These are phyloP conservation scores for Seriola dumerili DNA, from an alignment of 2,113 vertebrate genomes.

Conservation along the genomic window DNA sequence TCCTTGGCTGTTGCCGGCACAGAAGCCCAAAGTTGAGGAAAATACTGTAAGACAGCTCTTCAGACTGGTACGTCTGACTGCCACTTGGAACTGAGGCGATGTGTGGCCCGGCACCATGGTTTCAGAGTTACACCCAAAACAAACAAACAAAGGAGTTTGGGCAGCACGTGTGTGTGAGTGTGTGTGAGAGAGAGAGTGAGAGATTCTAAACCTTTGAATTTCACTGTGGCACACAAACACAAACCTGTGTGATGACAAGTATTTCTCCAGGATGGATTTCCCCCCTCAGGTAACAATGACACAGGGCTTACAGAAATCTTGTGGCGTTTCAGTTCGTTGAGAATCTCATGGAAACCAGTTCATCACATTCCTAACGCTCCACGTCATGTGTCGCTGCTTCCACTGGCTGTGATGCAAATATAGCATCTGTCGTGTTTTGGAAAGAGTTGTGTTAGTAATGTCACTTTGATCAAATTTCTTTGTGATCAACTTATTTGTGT, in stretches of 20 bases:
- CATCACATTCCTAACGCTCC: conserved; percentile 43
- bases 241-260: background rate
- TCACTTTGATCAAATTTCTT: conserved; percentile 55
- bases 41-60: conserved; percentile 40
- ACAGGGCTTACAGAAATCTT: conserved; percentile 31
- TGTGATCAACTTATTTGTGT: conserved; percentile 33
- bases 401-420: conserved; percentile 19
- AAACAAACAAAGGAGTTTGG: conserved; percentile 82
- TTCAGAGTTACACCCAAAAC: conserved; percentile 84
- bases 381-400: conserved; percentile 39
- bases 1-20: too few species aligned
- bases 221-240: conserved; percentile 25
- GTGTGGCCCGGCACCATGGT: conserved; percentile 82
- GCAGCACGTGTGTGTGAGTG: conserved; percentile 44
- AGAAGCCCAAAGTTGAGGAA: conserved; percentile 5
- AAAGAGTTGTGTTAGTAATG: conserved; percentile 31
- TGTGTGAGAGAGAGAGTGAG: conserved; percentile 14
- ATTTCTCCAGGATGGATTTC: conserved; percentile 58
- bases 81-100: conserved; percentile 70
- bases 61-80: conserved; percentile 65
- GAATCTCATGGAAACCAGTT: conserved; percentile 50
- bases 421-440: conserved; percentile 37
- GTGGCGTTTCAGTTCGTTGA: conserved; percentile 37
- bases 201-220: conserved; percentile 34
- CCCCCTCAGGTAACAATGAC: conserved; percentile 46